Evolutionary conservation across 1,140 invertebrate genomes (phyloP).

Genomic region (Drosophila bocqueti): DNA sequence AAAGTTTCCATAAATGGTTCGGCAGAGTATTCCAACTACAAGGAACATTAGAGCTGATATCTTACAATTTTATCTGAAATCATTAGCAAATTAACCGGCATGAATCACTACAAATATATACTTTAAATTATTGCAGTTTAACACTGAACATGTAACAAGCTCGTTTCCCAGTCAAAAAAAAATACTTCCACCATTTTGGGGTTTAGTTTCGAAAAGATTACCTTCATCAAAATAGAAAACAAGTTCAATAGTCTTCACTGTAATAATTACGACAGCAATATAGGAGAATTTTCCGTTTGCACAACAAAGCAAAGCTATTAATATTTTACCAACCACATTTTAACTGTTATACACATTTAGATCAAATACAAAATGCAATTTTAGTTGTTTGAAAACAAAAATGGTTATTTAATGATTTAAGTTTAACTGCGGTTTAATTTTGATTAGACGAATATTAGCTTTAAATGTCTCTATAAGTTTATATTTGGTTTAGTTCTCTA

Average conservation of each 20-base stretch:
- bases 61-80: neutral
- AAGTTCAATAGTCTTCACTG: conserved; percentile 30
- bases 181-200: no score
- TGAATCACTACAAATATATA: neutral
- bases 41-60: neutral
- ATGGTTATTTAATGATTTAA: neutral
- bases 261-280: neutral
- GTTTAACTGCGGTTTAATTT: neutral
- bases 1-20: conserved; percentile 5
- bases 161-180: no score
- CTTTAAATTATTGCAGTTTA: no score
- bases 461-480: neutral
- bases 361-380: neutral
- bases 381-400: neutral
- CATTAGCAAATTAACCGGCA: neutral
- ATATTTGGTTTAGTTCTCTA: neutral
- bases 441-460: neutral
- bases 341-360: neutral
- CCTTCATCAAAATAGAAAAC: neutral
- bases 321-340: neutral
- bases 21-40: conserved; percentile 9
- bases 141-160: no score
- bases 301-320: no score
- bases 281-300: neutral
- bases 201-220: neutral